Evolutionary conservation across 1,140 invertebrate species (phyloP), one percentile per base, ranked within the genome.

Genomic region (Tachypleus tridentatus): DNA sequence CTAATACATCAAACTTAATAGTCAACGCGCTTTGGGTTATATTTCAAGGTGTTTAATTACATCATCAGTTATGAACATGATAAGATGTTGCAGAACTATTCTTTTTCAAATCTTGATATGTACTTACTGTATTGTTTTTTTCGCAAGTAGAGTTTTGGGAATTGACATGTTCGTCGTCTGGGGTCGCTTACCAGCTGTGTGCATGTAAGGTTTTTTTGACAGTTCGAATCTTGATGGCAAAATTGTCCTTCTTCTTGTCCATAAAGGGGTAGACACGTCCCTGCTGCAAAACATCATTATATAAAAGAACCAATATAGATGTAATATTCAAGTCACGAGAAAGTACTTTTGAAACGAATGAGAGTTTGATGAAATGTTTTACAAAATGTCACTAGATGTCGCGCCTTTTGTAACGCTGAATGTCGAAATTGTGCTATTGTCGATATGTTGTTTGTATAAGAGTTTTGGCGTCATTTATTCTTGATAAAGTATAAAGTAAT

Each of bases 81-180:
- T 29, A 29, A 29, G 29, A 29, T 0, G 29, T 29, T 29, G 29
- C 29, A 29, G 29, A 29, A 10, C 49, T 6, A 56, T 50, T 29
- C 3, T 9, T n/a, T 4, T 3, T 56, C 3, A 50, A 1, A 51
- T 3, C 9, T 11, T 62, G 8, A 53, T n/a, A 51, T 5, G 51
- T n/a, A 78, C 80, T 80, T 72, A 84, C 83, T 83, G 77, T 91
- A 90, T 69, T 88, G 86, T 74, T 90, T 91, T 68, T 84, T 86
- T 47, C 83, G 83, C 60, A 69, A 59, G 10, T 62, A 58, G 10
- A 51, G 47, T 49, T 51, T 60, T 49, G 65, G 65, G 6, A 86
- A 84, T 72, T 89, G 85, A 77, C 90, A 93, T 7, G 87, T 86
- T 72, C 87, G 64, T 29, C 52, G 47, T 48, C 53, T 82, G 51